A percentile compares a stretch with the other conserved stretches of the same genome.
phyloP scores from a whole-genome alignment of 2,113 vertebrate species.

The Apodemus sylvaticus region DNA sequence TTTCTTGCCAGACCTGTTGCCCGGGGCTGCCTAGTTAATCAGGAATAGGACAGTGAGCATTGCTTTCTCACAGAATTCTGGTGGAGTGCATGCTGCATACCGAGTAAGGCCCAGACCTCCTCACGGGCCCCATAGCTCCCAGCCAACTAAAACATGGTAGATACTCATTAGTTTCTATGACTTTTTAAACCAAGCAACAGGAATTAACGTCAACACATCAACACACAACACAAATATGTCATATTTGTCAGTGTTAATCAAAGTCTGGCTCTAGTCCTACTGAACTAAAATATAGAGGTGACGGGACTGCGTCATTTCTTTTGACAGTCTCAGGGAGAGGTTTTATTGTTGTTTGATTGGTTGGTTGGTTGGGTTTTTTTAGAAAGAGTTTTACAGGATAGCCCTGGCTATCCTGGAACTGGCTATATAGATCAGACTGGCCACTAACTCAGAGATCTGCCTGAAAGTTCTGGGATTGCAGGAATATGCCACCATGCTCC shows the following conservation, averaged over 20 bases:
- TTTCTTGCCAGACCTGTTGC: accelerated
- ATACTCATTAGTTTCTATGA: neutral
- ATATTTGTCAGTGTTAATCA: neutral
- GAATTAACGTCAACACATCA: neutral
- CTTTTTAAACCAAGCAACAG: neutral
- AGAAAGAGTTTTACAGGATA: neutral
- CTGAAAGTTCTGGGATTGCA: neutral
- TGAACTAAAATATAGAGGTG: too few species aligned
- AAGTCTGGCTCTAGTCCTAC: neutral
- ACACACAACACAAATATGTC: neutral
- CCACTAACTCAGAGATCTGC: neutral
- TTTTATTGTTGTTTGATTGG: too few species aligned
- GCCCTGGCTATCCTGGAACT: neutral
- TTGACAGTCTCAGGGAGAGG: too few species aligned
- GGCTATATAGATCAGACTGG: neutral
- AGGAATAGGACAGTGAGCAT: neutral
- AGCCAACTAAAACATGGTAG: too few species aligned
- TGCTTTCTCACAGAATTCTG: neutral
- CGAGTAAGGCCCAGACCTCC: neutral
- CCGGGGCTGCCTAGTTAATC: accelerated
- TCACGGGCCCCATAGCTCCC: neutral
- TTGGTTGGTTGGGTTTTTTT: too few species aligned
- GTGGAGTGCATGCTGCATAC: accelerated
- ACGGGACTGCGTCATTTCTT: too few species aligned
- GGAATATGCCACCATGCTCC: neutral